phyloP scores from a whole-genome alignment of 1,140 invertebrate genomes.

The Cydia pomonella region DNA sequence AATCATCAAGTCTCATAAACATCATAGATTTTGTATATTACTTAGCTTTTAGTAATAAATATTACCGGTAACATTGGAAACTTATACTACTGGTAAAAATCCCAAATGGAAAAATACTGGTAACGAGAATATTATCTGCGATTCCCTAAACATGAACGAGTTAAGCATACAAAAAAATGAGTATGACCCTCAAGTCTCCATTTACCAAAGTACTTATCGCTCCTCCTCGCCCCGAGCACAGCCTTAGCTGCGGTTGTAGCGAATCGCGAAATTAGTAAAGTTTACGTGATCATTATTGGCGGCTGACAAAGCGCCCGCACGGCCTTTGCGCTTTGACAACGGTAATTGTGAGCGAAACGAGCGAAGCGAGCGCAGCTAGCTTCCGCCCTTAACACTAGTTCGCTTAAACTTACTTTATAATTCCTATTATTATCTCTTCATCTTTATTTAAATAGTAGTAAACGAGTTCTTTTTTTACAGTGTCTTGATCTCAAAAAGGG shows the following conservation, averaged over 20 bases:
- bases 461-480: background rate
- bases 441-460: background rate
- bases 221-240: conserved; percentile 24
- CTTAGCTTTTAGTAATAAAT: no score
- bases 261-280: conserved; percentile 71
- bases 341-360: conserved; percentile 50
- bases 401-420: background rate
- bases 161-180: no score
- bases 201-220: background rate
- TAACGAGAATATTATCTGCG: no score
- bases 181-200: no score
- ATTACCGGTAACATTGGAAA: no score
- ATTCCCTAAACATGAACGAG: no score
- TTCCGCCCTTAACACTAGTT: conserved; percentile 25
- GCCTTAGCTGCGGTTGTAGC: conserved; percentile 48
- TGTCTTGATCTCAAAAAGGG: background rate
- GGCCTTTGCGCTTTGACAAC: conserved; percentile 57
- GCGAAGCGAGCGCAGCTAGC: background rate
- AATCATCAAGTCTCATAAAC: no score
- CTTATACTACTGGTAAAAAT: no score
- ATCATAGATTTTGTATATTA: no score
- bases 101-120: no score
- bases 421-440: background rate
- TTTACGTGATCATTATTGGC: conserved; percentile 66
- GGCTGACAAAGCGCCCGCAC: conserved; percentile 58